Base-by-base conservation (phyloP, 2,888 invertebrate genomes). In the Crematogaster levior region DNA sequence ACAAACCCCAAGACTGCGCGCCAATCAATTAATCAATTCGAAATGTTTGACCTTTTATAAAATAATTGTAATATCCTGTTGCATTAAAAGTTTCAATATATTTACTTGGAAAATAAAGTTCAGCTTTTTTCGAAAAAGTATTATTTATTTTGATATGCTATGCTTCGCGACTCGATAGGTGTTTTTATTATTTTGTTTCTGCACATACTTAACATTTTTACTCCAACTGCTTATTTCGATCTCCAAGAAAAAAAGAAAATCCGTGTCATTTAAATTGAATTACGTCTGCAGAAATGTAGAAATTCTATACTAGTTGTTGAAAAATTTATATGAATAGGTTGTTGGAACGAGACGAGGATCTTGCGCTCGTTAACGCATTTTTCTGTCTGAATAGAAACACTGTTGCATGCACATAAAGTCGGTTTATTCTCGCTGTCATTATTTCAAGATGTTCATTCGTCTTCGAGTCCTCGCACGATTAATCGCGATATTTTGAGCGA, bases 401-500 rank as follows among this genome's bases (percentile, higher is more conserved):
- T 46, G 66, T 68, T 43, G 12, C 30, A 30, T 10, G 70, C 30
- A 1, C 3, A 43, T 56, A 61, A 61, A 68, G 70, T 61, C 12
- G n/a, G 43, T 61, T 63, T 73, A 70, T 77, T 75, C 37, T n/a
- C 79, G 30, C 61, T 87, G 74, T 82, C 87, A 81, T 87, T 87
- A 88, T 88, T 85, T 81, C 88, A 68, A 34, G 82, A 56, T 75
- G 73, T 60, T 70, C 84, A 65, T 84, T 80, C 81, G 77, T 88
- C 82, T 73, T 80, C 77, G 83, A 80, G 82, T 77, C 15, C 73
- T 48, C 77, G 66, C 83, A 75, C 68, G 43, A 88, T 88, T 88
- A 88, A 88, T 88, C 88, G 84, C 66, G 70, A 85, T 88, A 84
- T 88, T 86, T 82, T 80, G 70, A 65, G 85, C 77, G 30, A 56